Evolutionary conservation across 2,888 invertebrate genomes (phyloP).

Genomic region (Alentia gelatinosa): DNA sequence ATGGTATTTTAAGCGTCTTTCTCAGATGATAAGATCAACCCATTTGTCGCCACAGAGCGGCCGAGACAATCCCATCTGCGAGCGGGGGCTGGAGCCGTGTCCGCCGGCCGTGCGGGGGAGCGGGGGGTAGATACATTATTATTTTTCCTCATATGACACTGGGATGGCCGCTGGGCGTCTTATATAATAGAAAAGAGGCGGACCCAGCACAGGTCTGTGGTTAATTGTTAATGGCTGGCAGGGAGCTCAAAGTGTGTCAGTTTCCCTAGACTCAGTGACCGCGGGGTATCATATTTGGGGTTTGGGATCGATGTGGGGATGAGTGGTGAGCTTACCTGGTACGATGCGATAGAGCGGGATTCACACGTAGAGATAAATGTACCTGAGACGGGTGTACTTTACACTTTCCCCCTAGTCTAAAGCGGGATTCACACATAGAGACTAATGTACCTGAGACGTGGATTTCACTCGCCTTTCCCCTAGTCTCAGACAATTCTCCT

Average conservation of each 20-base stretch:
- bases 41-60: slow-evolving; percentile 41
- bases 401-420: too few species aligned
- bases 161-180: not conserved
- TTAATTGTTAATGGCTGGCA: not conserved
- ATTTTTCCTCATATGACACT: not conserved
- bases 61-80: slow-evolving; percentile 13
- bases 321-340: too few species aligned
- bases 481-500: too few species aligned
- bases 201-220: too few species aligned
- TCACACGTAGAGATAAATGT: too few species aligned
- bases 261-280: not conserved
- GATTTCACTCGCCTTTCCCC: too few species aligned
- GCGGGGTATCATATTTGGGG: too few species aligned
- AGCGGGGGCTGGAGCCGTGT: not conserved
- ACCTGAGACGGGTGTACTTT: too few species aligned
- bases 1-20: slow-evolving; percentile 44
- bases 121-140: not conserved
- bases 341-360: too few species aligned
- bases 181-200: not conserved
- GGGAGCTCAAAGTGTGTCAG: not conserved
- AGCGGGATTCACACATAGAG: too few species aligned
- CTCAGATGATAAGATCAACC: slow-evolving; percentile 43
- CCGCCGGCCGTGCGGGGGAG: not conserved
- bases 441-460: too few species aligned
- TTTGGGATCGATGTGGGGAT: too few species aligned